Conservation (phyloP, 2,888 invertebrate species). For the Cantharis rufa region DNA sequence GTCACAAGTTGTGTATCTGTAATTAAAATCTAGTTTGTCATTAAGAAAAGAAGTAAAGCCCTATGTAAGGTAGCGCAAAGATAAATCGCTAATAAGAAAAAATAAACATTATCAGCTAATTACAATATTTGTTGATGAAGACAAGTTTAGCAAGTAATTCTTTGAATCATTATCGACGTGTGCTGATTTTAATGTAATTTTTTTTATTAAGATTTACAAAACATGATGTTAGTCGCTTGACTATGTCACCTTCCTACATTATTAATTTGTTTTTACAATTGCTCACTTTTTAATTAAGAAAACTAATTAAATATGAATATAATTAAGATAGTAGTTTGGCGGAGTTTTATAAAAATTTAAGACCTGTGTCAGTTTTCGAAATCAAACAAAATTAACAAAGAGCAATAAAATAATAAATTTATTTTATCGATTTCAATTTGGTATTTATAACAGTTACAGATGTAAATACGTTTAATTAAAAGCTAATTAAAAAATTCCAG, state of each 20-base stretch:
- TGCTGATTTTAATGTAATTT: constrained; percentile 15
- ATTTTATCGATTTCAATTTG: neutral
- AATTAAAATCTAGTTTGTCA: constrained; percentile 5
- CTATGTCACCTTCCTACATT: neutral
- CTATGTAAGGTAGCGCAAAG: constrained; percentile 22
- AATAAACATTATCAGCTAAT: constrained; percentile 16
- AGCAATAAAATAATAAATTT: neutral
- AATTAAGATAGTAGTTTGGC: neutral
- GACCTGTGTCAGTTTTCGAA: neutral
- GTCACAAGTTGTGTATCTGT: constrained; percentile 1
- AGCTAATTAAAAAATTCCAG: constrained; percentile 13
- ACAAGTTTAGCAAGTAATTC: constrained; percentile 16
- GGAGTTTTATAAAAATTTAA: neutral
- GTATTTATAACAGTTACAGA: constrained; percentile 1
- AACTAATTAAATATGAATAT: neutral
- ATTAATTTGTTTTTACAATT: neutral
- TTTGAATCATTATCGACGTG: constrained; percentile 14
- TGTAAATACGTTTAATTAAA: constrained; percentile 5
- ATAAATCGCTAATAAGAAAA: constrained; percentile 15
- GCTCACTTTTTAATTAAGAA: neutral
- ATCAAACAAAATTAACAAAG: neutral
- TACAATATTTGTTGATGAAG: constrained; percentile 21
- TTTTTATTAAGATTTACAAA: constrained; percentile 13
- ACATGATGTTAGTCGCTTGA: constrained; percentile 4
- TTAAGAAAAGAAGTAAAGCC: neutral